Conservation (phyloP, 2,888 invertebrate genomes). For the Lepidocyrtoides sp. region DNA sequence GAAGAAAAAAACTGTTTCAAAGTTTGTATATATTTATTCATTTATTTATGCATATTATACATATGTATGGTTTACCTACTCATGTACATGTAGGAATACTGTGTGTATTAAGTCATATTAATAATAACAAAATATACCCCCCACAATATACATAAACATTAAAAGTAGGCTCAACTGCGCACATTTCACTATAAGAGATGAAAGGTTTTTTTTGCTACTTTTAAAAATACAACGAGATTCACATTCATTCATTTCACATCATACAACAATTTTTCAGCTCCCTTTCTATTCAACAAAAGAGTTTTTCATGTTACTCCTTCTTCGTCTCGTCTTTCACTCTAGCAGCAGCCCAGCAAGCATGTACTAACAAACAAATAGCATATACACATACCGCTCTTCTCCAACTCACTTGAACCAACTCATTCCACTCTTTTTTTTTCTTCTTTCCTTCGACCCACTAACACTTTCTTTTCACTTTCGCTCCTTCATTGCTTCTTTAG, state of each 20-base stretch:
- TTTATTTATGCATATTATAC: neutral
- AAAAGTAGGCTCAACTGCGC: constrained; percentile 4
- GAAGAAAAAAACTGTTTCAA: constrained; percentile 8
- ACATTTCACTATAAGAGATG: constrained; percentile 26
- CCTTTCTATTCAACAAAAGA: constrained; percentile 54
- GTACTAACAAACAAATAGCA: no score
- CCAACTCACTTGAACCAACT: neutral
- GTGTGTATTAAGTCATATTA: no score
- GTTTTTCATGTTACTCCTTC: constrained; percentile 1
- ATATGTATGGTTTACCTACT: no score
- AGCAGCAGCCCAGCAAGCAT: constrained; percentile 14
- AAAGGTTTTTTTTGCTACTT: neutral
- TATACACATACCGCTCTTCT: neutral
- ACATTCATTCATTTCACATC: constrained; percentile 69
- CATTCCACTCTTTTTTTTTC: constrained; percentile 56
- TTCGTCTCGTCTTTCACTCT: neutral
- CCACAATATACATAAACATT: constrained; percentile 29
- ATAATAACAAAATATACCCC: neutral
- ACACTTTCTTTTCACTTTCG: constrained; percentile 49
- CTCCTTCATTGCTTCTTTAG: neutral
- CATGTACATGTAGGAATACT: no score
- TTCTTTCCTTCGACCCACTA: constrained; percentile 61
- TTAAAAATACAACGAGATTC: constrained; percentile 54
- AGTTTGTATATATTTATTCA: neutral
- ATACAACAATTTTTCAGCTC: constrained; percentile 52